Evolutionary conservation across 1,140 invertebrate species (phyloP).

Genomic region (Meloidogyne floridensis): DNA sequence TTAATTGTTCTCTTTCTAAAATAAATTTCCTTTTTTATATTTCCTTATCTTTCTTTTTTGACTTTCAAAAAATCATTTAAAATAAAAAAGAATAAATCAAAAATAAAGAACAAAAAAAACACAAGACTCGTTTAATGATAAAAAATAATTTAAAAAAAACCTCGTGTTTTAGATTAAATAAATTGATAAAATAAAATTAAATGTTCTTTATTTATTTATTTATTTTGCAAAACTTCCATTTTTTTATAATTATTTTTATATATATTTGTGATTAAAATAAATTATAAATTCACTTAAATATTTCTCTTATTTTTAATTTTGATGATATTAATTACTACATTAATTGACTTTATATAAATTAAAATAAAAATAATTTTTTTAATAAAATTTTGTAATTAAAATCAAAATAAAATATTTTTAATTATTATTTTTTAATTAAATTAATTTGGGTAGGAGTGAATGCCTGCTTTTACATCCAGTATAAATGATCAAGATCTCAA

Average conservation of each 20-base stretch:
- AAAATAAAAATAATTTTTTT: too few relatives aligned
- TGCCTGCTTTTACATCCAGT: background rate
- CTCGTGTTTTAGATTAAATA: too few relatives aligned
- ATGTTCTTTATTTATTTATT: background rate
- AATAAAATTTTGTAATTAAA: too few relatives aligned
- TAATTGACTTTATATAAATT: background rate
- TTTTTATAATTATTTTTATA: background rate
- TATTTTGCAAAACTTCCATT: background rate
- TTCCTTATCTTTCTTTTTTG: background rate
- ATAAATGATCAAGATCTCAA: background rate
- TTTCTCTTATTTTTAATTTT: background rate
- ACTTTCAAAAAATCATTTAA: background rate
- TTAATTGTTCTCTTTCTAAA: too few relatives aligned
- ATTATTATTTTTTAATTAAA: background rate
- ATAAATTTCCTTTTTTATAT: too few relatives aligned
- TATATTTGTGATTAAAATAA: constrained; percentile 1
- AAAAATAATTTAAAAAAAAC: too few relatives aligned
- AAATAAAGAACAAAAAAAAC: too few relatives aligned
- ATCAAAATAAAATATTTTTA: too few relatives aligned
- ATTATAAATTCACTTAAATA: background rate
- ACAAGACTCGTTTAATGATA: too few relatives aligned
- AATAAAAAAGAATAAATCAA: too few relatives aligned
- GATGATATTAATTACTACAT: background rate
- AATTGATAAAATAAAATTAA: too few relatives aligned
- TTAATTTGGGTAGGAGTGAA: background rate